A percentile compares a stretch with the other conserved stretches of the same genome.
Conservation (phyloP, 2,797 vertebrate genomes). For the Tragelaphus eurycerus region DNA sequence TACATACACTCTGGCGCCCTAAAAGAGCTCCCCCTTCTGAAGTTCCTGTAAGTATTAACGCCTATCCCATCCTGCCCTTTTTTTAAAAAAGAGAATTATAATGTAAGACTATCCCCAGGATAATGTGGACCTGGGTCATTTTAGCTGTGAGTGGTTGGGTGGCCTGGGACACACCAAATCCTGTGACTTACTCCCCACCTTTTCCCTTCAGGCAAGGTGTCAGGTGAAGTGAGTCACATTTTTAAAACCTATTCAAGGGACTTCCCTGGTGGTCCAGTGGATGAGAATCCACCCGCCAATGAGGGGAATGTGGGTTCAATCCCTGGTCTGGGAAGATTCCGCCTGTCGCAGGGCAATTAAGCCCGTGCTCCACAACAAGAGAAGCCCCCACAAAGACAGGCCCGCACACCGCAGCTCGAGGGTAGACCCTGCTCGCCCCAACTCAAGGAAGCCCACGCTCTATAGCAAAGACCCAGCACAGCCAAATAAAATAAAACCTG, state of each 20-base stretch:
- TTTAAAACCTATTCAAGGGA: background rate
- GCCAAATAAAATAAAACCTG: background rate
- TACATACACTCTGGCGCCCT: constrained; percentile 91
- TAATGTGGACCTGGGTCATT: background rate
- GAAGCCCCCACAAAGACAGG: background rate
- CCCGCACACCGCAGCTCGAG: accelerated
- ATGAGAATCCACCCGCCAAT: background rate
- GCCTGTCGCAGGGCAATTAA: accelerated
- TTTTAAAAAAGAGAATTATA: background rate
- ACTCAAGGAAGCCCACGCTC: background rate
- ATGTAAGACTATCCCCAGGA: background rate
- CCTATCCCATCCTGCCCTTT: background rate
- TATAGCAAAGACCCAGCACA: accelerated
- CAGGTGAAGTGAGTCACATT: background rate
- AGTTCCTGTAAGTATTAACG: constrained; percentile 92
- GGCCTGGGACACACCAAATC: background rate
- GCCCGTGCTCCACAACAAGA: background rate
- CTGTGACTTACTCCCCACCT: background rate
- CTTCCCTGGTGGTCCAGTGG: background rate
- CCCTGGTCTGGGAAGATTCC: background rate
- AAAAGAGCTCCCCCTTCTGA: constrained; percentile 91
- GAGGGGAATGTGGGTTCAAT: accelerated
- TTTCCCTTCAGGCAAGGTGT: background rate
- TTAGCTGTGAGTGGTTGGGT: background rate
- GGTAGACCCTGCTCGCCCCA: background rate